Base-by-base conservation (phyloP, 2,797 vertebrate species). In the Cichlasoma orientale region DNA sequence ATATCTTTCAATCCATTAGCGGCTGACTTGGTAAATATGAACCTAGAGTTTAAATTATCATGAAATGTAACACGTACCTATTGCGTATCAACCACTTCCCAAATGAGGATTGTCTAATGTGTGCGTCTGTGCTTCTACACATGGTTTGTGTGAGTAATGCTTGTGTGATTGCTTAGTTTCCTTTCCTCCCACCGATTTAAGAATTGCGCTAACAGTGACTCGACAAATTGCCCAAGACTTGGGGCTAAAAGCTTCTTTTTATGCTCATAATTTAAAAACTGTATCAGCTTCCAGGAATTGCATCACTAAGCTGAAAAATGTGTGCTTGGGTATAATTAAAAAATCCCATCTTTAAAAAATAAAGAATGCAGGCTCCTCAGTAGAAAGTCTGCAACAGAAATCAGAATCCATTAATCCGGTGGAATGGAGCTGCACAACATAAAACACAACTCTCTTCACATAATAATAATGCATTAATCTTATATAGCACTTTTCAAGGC, bases 1-100 rank as follows among this genome's bases (percentile, higher is more conserved):
- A 88, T 87, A 78, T 78, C 9, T 77, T 53, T 72, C 13, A 4
- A 10, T 74, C n/a, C 47, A 59, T 81, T 82, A 82, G 80, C 86
- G 75, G 75, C 75, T 80, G 77, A 61, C 59, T 77, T 50, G 18
- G 8, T 69, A 23, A 63, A 57, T 57, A 31, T 79, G 59, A 71
- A 63, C 44, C 4, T 11, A 12, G 38, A 25, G 21, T 79, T 55
- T 78, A 2, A 70, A 44, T 78, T 25, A 73, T 23, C 10, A 3
- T 52, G 18, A 52, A 31, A 13, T 63, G 1, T 58, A 4, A 71
- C 9, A 13, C 5, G 31, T 25, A 44, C 31, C 23, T 11, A 55
- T 63, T 33, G 4, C 44, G 6, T 47, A 47, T 6, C 44, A 23
- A 27, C 25, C 23, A 14, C 56, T 31, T 82, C 11, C 31, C 44